Evolutionary conservation across 1,140 invertebrate genomes (phyloP).

Genomic region (Drosophila dunni): DNA sequence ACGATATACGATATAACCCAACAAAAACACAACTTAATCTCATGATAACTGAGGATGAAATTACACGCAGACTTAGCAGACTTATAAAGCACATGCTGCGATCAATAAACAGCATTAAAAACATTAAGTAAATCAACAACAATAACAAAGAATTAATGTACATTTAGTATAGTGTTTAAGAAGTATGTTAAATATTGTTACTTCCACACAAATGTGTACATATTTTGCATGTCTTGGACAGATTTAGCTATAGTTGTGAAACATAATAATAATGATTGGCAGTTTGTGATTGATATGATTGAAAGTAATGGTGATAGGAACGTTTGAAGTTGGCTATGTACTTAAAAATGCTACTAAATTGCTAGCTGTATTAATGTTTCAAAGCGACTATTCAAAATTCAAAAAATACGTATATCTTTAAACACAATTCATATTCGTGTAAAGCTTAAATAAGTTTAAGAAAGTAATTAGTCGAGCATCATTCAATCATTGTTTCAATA

Average conservation of each 20-base stretch:
- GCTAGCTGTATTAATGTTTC: slow-evolving; percentile 6
- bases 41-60: slow-evolving; percentile 34
- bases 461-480: neutral
- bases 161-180: slow-evolving; percentile 14
- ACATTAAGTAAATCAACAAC: slow-evolving; percentile 12
- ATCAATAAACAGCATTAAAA: slow-evolving; percentile 13
- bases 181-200: slow-evolving; percentile 70
- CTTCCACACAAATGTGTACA: slow-evolving; percentile 30
- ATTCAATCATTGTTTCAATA: slow-evolving; percentile 2
- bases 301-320: neutral
- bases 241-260: slow-evolving; percentile 16
- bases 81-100: slow-evolving; percentile 49
- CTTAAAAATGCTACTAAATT: slow-evolving; percentile 1
- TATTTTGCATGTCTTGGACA: slow-evolving; percentile 25
- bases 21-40: slow-evolving; percentile 42
- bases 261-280: neutral
- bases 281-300: slow-evolving; percentile 1
- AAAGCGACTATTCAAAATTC: slow-evolving; percentile 9
- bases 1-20: slow-evolving; percentile 42
- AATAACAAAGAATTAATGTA: neutral
- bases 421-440: slow-evolving; percentile 7
- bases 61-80: slow-evolving; percentile 58
- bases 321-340: neutral
- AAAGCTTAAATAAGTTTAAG: slow-evolving; percentile 3
- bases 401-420: slow-evolving; percentile 1